These are phyloP conservation scores for Eremobia ochroleuca DNA, from an alignment of 2,888 invertebrate species.

Conservation along the genomic window DNA sequence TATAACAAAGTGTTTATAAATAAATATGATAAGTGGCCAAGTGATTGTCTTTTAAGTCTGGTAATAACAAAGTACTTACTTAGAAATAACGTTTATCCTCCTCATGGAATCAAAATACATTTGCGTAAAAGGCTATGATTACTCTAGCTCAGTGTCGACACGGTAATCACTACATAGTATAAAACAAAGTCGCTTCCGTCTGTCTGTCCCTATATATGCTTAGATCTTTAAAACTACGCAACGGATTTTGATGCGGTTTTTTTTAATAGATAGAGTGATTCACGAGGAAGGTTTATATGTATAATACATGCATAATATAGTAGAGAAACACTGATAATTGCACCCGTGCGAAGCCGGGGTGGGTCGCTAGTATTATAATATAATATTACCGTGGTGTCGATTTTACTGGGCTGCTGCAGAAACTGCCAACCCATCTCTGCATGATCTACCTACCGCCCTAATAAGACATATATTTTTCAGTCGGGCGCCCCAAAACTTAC, in stretches of 20 bases:
- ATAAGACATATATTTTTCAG: constrained; percentile 76
- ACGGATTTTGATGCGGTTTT: no score
- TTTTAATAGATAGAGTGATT: no score
- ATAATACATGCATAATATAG: no score
- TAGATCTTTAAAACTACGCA: no score
- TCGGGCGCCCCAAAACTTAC: constrained; percentile 83
- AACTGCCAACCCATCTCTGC: neutral
- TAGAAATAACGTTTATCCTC: neutral
- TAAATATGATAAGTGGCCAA: constrained; percentile 11
- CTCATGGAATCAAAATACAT: neutral
- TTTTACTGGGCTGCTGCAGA: neutral
- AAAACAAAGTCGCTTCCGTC: no score
- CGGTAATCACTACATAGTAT: no score
- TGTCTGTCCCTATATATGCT: no score
- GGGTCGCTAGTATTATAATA: no score
- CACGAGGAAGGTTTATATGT: no score
- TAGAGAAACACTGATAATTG: no score
- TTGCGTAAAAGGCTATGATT: neutral
- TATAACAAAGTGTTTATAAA: neutral
- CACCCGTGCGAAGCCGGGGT: no score
- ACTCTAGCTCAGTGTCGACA: neutral
- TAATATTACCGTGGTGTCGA: no score
- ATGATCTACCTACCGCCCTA: neutral
- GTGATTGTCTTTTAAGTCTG: neutral
- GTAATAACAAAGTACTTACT: neutral